Percentiles rank a stretch among this genome's conserved stretches.
These are phyloP conservation scores for Lochmaea capreae DNA, from an alignment of 2,888 invertebrate species.

Conservation along the genomic window DNA sequence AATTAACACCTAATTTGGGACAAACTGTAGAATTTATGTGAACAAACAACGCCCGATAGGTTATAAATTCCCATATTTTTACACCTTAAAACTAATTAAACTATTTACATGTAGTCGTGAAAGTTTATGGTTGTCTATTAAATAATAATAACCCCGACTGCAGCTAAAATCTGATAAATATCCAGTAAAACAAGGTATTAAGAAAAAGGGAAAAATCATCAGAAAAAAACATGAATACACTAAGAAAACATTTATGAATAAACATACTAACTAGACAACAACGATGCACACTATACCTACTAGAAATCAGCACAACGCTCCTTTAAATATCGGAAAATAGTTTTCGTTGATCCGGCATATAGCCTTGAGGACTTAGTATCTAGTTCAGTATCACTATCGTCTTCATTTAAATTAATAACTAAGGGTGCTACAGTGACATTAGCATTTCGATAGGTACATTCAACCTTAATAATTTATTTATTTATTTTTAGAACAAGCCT, in stretches of 20 bases:
- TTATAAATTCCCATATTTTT: conserved; percentile 12
- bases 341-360: too few species aligned
- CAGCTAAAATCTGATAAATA: conserved; percentile 2
- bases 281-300: too few species aligned
- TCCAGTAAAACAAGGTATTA: not conserved
- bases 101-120: conserved; percentile 1
- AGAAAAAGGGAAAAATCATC: not conserved
- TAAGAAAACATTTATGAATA: not conserved
- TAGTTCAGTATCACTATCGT: too few species aligned
- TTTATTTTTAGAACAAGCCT: too few species aligned
- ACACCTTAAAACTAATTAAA: conserved; percentile 11
- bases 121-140: conserved; percentile 11
- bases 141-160: not conserved
- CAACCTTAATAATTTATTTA: too few species aligned
- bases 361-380: too few species aligned
- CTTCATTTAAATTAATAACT: too few species aligned
- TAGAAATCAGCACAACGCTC: too few species aligned
- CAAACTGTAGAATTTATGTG: not conserved
- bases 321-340: too few species aligned
- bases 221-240: not conserved
- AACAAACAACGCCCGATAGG: not conserved
- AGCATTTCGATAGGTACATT: too few species aligned
- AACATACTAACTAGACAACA: too few species aligned
- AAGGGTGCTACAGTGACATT: too few species aligned
- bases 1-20: conserved; percentile 10